phyloP scores from a whole-genome alignment of 2,888 invertebrate species.

The Alentia gelatinosa region DNA sequence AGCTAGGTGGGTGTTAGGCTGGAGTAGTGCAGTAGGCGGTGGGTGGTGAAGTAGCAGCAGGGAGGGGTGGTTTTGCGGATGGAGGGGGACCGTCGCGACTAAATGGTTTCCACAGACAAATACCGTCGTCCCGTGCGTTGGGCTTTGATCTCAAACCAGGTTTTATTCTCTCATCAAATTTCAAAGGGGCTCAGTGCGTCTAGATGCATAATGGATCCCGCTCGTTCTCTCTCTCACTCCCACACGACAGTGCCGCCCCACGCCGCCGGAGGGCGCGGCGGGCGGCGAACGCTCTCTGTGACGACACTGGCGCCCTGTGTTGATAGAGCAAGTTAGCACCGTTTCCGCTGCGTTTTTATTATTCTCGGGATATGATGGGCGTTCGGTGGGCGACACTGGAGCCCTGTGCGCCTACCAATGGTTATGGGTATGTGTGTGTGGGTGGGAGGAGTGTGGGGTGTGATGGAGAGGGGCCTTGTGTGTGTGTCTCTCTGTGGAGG shows the following conservation, averaged over 20 bases:
- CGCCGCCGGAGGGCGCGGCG: not conserved
- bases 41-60: not conserved
- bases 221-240: not conserved
- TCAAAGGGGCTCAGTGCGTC: constrained; percentile 48
- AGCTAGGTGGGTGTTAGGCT: not conserved
- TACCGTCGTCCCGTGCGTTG: not conserved
- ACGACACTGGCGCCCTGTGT: not conserved
- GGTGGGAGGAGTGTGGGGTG: not conserved
- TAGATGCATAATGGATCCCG: constrained; percentile 14
- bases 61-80: not conserved
- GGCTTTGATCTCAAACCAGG: constrained; percentile 33
- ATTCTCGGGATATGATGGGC: not conserved
- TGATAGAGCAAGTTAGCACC: too few relatives aligned
- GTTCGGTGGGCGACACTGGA: not conserved
- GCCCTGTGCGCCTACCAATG: too few relatives aligned
- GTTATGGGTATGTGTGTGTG: not conserved
- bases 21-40: not conserved
- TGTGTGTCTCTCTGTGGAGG: not conserved
- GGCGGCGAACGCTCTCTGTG: not conserved
- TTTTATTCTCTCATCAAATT: constrained; percentile 52
- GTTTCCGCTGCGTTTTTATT: too few relatives aligned
- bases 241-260: too few relatives aligned
- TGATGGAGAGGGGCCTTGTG: not conserved
- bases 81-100: not conserved
- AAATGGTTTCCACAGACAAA: constrained; percentile 23